Conservation (phyloP, 2,888 invertebrate genomes). For the Carabus problematicus region DNA sequence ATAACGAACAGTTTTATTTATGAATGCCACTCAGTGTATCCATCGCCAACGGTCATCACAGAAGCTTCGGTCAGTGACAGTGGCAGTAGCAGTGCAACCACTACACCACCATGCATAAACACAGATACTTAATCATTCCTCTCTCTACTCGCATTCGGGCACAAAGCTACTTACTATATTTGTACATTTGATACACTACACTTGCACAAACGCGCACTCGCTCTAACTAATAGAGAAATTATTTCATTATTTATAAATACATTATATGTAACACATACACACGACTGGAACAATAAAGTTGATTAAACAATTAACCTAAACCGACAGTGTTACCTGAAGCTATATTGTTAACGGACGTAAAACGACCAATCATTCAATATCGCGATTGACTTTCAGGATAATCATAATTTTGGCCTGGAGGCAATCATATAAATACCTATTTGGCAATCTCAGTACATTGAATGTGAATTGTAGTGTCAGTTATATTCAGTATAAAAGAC, state of each 20-base stretch:
- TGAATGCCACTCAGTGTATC: constrained; percentile 10
- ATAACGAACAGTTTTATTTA: background rate
- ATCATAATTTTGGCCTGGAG: too few species aligned
- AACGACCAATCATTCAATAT: too few species aligned
- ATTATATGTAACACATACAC: too few species aligned
- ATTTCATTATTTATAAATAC: background rate
- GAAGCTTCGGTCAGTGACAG: constrained; percentile 7
- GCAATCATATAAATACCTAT: background rate
- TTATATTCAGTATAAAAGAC: background rate
- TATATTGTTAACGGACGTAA: too few species aligned
- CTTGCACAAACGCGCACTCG: background rate
- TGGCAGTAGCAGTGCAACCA: background rate
- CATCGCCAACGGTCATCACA: constrained; percentile 8
- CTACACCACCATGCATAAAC: background rate
- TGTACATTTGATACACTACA: background rate
- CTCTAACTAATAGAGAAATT: background rate
- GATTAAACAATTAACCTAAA: too few species aligned
- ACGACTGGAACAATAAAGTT: too few species aligned
- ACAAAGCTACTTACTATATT: too few species aligned
- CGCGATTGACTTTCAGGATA: too few species aligned
- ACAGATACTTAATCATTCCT: background rate
- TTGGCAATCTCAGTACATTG: background rate
- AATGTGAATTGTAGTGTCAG: background rate
- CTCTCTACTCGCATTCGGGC: too few species aligned
- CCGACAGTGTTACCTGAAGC: too few species aligned